Base-by-base conservation (phyloP, 2,113 vertebrate genomes). In the Antennarius striatus region DNA sequence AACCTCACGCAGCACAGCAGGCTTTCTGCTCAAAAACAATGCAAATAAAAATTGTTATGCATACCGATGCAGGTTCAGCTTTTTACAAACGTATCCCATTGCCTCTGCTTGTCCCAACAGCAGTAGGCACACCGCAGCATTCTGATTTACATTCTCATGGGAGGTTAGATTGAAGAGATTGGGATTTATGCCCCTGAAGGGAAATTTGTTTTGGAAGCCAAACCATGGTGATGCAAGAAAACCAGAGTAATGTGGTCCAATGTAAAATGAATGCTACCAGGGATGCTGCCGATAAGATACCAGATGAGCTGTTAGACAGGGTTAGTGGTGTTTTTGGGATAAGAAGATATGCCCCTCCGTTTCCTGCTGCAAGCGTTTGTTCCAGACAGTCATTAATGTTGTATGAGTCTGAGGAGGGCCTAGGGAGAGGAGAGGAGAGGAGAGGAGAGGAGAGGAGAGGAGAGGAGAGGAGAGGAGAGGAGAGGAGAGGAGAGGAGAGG, bases 351-450 rank as follows among this genome's bases (percentile, higher is more conserved):
- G 66, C 60, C 80, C 82, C 75, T 80, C 65, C 70, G 61, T 71
- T 74, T 79, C 36, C 57, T 67, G 73, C 74, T 81, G 74, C 61
- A 58, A 72, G 77, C 62, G 11, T 66, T 52, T 62, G 77, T 82
- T 78, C 68, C 85, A 84, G 80, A 85, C 79, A 66, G 66, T 71
- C 74, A 82, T 87, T 65, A 87, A 85, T 88, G 81, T 88, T 84
- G 77, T 48, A 88, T 84, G 82, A 90, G 79, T 67, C 58, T 68
- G 75, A 28, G 51, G 58, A 71, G 57, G 51, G 60, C 65, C 53
- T 36, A 63, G 16, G 40, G 63, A 69, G 62, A 30, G n/a, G 56
- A 32, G 32, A 56, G 22, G 51, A 66, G 29, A 71, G 47, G 48
- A 58, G 66, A 47, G 51, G n/a, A 49, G 45, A 43, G 16, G n/a